phyloP scores from a whole-genome alignment of 2,888 invertebrate species.

The Gasteruption jaculator region DNA sequence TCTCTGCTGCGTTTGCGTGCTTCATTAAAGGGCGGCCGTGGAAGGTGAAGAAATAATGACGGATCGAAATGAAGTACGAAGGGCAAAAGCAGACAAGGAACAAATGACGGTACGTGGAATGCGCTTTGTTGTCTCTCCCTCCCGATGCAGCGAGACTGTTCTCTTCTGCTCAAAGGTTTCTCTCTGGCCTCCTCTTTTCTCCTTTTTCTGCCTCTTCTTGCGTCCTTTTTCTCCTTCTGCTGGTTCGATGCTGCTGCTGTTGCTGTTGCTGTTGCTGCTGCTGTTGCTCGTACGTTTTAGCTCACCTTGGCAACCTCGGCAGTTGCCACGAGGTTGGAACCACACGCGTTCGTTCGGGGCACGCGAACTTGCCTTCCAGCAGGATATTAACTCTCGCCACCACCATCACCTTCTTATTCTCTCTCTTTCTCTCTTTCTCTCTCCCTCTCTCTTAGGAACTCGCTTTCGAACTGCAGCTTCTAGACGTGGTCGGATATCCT shows the following conservation, averaged over 20 bases:
- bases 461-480: too few relatives aligned
- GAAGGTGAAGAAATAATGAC: conserved; percentile 34
- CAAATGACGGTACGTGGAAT: conserved; percentile 45
- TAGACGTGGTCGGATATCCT: too few relatives aligned
- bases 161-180: conserved; percentile 25
- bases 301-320: conserved; percentile 34
- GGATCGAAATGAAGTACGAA: conserved; percentile 34
- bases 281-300: conserved; percentile 17
- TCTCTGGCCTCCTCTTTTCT: conserved; percentile 13
- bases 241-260: conserved; percentile 4
- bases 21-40: too few relatives aligned
- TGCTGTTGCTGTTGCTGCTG: neutral
- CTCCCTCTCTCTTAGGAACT: neutral
- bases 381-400: conserved; percentile 26
- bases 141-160: conserved; percentile 25
- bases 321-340: conserved; percentile 24
- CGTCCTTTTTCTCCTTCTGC: neutral
- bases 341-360: conserved; percentile 25
- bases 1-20: conserved; percentile 13
- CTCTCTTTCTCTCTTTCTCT: conserved; percentile 1
- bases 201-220: conserved; percentile 14
- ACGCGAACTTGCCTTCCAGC: conserved; percentile 30
- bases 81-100: conserved; percentile 35
- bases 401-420: conserved; percentile 10
- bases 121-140: conserved; percentile 44